Evolutionary conservation across 1,140 invertebrate genomes (phyloP).

Genomic region (Drosophila ambigua): DNA sequence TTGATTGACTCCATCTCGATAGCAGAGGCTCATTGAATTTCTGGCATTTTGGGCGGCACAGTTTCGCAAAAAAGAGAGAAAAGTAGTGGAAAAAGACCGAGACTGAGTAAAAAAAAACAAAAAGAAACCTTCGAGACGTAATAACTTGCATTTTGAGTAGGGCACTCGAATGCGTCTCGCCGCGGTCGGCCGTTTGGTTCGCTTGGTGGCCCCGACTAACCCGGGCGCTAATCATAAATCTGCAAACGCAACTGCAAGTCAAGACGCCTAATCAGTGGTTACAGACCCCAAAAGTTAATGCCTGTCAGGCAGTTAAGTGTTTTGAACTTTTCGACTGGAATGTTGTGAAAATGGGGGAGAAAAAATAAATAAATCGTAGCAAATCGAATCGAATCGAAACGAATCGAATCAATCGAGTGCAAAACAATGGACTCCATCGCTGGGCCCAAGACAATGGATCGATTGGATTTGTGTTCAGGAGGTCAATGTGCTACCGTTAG

Average conservation of each 20-base stretch:
- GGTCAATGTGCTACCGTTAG: constrained; percentile 77
- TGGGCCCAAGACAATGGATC: constrained; percentile 38
- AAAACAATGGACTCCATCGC: constrained; percentile 41
- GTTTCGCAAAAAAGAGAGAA: constrained; percentile 54
- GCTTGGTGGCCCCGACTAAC: constrained; percentile 35
- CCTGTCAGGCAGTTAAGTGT: constrained; percentile 77
- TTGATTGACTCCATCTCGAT: constrained; percentile 64
- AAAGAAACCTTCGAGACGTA: constrained; percentile 67
- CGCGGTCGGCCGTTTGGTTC: constrained; percentile 13
- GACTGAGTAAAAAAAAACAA: constrained; percentile 29
- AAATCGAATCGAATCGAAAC: constrained; percentile 22
- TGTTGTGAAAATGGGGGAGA: constrained; percentile 58
- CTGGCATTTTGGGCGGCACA: constrained; percentile 71
- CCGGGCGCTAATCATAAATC: constrained; percentile 77
- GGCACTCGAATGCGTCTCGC: constrained; percentile 66
- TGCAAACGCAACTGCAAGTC: constrained; percentile 65
- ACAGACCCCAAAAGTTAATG: constrained; percentile 65
- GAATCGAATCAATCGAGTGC: constrained; percentile 30
- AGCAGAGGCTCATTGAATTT: constrained; percentile 74
- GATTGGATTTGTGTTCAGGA: constrained; percentile 43
- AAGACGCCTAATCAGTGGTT: constrained; percentile 68
- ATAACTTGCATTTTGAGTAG: constrained; percentile 81
- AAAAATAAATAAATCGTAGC: constrained; percentile 76
- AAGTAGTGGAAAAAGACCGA: constrained; percentile 10
- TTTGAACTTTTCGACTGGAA: constrained; percentile 77